Evolutionary conservation across 2,797 vertebrate genomes (phyloP).

Genomic region (Leptodactylus fallax): DNA sequence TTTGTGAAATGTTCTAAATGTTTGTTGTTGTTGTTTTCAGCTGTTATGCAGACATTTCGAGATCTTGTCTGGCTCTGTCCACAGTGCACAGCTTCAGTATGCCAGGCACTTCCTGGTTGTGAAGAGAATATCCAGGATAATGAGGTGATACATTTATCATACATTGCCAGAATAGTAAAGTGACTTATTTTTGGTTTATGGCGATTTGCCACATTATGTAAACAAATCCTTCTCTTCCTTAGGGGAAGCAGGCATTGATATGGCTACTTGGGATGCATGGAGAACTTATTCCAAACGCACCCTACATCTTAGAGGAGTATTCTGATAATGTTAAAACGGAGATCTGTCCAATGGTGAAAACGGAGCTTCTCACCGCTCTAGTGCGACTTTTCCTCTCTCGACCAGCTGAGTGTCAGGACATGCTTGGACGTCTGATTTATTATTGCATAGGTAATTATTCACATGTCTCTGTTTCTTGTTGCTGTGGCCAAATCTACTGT

Average conservation of each 20-base stretch:
- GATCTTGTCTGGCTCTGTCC: slow-evolving; percentile 95
- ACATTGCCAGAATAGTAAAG: background rate
- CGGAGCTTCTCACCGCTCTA: slow-evolving; percentile 89
- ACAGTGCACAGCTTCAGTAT: slow-evolving; percentile 85
- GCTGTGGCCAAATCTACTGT: background rate
- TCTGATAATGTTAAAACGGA: slow-evolving; percentile 86
- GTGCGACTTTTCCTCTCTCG: slow-evolving; percentile 87
- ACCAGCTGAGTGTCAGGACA: slow-evolving; percentile 93
- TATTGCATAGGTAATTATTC: slow-evolving; percentile 85
- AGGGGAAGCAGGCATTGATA: slow-evolving; percentile 92
- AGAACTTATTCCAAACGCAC: slow-evolving; percentile 83
- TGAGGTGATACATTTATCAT: slow-evolving; percentile 83
- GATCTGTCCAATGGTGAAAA: slow-evolving; percentile 82
- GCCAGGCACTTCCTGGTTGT: slow-evolving; percentile 84
- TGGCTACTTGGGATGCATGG: slow-evolving; percentile 92
- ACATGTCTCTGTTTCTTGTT: background rate
- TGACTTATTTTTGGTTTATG: background rate
- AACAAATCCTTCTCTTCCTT: slow-evolving; percentile 14
- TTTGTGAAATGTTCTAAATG: background rate
- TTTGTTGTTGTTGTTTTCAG: slow-evolving; percentile 72
- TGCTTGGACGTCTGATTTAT: slow-evolving; percentile 87
- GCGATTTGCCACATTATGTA: background rate
- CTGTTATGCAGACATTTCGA: slow-evolving; percentile 89
- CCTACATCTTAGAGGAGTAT: slow-evolving; percentile 90
- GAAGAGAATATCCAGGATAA: slow-evolving; percentile 89